Evolutionary conservation across 1,140 invertebrate genomes (phyloP).

Genomic region (Venustaconcha ellipsiformis): DNA sequence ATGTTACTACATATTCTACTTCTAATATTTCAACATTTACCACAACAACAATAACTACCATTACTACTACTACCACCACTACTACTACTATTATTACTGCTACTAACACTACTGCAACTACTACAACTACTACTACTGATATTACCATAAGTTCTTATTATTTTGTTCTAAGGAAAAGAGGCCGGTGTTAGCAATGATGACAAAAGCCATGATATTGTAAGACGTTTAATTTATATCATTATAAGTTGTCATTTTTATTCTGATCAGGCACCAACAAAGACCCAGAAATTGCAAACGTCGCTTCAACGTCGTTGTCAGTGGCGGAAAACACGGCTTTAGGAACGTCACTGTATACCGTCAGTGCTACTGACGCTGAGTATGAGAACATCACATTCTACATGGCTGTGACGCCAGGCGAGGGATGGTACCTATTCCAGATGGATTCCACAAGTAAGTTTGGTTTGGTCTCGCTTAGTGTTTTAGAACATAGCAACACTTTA

Average conservation of each 20-base stretch:
- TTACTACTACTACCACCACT: background rate
- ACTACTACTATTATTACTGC: background rate
- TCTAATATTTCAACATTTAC: background rate
- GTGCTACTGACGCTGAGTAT: slow-evolving; percentile 25
- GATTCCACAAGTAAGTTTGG: slow-evolving; percentile 8
- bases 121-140: no score
- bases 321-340: slow-evolving; percentile 27
- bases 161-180: no score
- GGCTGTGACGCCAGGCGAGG: background rate
- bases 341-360: slow-evolving; percentile 20
- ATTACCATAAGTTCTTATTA: no score
- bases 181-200: no score
- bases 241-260: no score
- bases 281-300: slow-evolving; percentile 16
- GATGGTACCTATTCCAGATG: slow-evolving; percentile 19
- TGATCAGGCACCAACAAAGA: slow-evolving; percentile 25
- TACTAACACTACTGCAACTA: no score
- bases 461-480: no score
- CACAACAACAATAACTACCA: background rate
- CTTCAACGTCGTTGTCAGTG: slow-evolving; percentile 3
- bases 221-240: no score
- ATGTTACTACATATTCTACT: slow-evolving; percentile 30
- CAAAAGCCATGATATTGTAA: no score
- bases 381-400: slow-evolving; percentile 24
- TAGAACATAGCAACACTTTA: no score